A percentile compares a stretch with the other conserved stretches of the same genome.
phyloP scores from a whole-genome alignment of 2,797 vertebrate genomes.

The Esox lucius region DNA sequence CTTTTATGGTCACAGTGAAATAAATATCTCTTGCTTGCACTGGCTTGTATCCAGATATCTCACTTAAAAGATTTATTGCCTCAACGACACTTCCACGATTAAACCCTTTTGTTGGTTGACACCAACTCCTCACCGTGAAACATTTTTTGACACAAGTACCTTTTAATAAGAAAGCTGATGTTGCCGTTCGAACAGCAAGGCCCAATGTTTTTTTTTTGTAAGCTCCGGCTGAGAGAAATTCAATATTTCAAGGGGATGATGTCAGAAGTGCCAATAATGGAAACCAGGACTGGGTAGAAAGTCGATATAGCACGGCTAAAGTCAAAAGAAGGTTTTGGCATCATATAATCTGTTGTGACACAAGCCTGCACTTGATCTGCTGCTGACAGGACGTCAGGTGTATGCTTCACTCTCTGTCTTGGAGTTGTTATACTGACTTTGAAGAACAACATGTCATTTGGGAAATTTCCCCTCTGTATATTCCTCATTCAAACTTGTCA shows the following conservation, averaged over 20 bases:
- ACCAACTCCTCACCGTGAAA: constrained; percentile 3
- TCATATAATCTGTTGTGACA: constrained; percentile 77
- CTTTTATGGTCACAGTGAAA: constrained; percentile 4
- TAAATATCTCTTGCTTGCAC: not conserved
- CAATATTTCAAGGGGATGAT: constrained; percentile 80
- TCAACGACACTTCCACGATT: not conserved
- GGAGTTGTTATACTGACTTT: constrained; percentile 20
- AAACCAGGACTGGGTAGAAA: constrained; percentile 63
- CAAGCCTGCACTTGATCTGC: constrained; percentile 56
- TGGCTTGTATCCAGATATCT: constrained; percentile 20
- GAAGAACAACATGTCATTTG: not conserved
- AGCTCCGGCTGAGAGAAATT: constrained; percentile 70
- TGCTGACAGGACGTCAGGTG: constrained; percentile 58
- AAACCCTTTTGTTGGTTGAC: constrained; percentile 22
- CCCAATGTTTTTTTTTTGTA: constrained; percentile 55
- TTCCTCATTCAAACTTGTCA: not conserved
- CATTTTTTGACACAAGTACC: constrained; percentile 55
- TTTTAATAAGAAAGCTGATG: constrained; percentile 65
- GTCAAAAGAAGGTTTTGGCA: constrained; percentile 65
- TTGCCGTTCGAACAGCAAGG: constrained; percentile 47
- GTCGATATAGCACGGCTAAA: constrained; percentile 73
- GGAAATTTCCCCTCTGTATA: not conserved
- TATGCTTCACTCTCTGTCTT: constrained; percentile 49
- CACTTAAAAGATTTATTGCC: constrained; percentile 12
- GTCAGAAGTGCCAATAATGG: constrained; percentile 76